A percentile compares a stretch with the other conserved stretches of the same genome.
Conservation (phyloP, 2,113 vertebrate species). For the Cynopterus brachyotis region DNA sequence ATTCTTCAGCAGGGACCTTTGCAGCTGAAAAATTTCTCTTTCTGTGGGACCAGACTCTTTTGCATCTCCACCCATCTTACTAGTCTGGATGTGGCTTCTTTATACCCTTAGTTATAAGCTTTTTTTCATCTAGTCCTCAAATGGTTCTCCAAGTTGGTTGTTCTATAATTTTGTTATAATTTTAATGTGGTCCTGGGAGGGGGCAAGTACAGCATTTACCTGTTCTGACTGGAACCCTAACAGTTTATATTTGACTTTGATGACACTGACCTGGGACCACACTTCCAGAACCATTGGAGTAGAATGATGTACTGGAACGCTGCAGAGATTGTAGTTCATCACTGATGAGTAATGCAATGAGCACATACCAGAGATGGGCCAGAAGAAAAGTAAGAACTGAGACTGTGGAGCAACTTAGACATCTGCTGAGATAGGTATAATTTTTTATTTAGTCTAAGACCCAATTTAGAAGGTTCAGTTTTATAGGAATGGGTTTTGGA, state of each 20-base stretch:
- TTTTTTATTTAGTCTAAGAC: background rate
- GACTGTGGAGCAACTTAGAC: background rate
- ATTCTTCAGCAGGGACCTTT: no score
- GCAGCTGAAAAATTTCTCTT: no score
- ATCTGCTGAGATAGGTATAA: background rate
- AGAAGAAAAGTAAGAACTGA: background rate
- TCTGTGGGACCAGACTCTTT: no score
- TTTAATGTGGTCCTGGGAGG: no score
- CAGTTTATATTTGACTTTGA: background rate
- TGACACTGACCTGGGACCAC: background rate
- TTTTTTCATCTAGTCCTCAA: no score
- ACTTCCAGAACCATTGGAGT: background rate
- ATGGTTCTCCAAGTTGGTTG: no score
- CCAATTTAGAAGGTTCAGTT: background rate
- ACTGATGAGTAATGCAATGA: background rate
- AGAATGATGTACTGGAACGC: no score
- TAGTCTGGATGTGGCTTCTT: no score
- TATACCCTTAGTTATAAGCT: no score
- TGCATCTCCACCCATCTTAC: no score
- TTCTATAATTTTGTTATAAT: no score
- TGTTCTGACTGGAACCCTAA: background rate
- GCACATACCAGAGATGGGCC: background rate
- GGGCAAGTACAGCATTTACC: no score
- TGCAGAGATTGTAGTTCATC: background rate
- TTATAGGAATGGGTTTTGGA: background rate